phyloP scores from a whole-genome alignment of 2,888 invertebrate genomes.

The Ephialtes manifestator region DNA sequence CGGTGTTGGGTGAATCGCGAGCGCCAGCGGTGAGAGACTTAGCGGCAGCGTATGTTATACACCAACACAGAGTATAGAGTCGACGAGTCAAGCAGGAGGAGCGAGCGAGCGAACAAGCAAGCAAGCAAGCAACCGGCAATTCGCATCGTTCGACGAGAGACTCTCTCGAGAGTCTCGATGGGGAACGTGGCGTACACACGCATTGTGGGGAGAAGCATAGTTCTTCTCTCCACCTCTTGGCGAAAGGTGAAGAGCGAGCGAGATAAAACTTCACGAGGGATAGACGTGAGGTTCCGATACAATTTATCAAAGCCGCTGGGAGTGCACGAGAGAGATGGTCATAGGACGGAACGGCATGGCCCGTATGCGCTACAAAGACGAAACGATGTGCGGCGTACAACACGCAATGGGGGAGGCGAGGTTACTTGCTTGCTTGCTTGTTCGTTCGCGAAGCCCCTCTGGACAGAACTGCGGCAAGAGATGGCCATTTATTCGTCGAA shows the following conservation, averaged over 20 bases:
- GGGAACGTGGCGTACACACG: slow-evolving; percentile 44
- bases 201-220: slow-evolving; percentile 22
- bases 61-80: slow-evolving; percentile 23
- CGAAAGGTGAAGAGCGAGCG: slow-evolving; percentile 19
- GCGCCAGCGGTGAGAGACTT: slow-evolving; percentile 11
- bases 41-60: slow-evolving; percentile 6
- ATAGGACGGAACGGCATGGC: slow-evolving; percentile 3
- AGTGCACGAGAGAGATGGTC: slow-evolving; percentile 17
- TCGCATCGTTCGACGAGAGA: slow-evolving; percentile 25
- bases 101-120: too few relatives aligned
- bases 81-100: slow-evolving; percentile 12
- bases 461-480: neutral
- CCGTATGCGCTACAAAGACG: slow-evolving; percentile 5
- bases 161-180: slow-evolving; percentile 26
- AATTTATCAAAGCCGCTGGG: slow-evolving; percentile 36
- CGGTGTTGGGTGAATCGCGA: slow-evolving; percentile 41
- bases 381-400: slow-evolving; percentile 16
- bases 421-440: neutral
- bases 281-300: slow-evolving; percentile 44
- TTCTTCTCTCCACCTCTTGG: neutral
- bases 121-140: too few relatives aligned
- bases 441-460: neutral
- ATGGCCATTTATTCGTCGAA: neutral
- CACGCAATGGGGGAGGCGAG: slow-evolving; percentile 39
- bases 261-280: slow-evolving; percentile 36